These are phyloP conservation scores for Tragelaphus imberbis DNA, from an alignment of 2,113 vertebrate genomes.

Conservation along the genomic window DNA sequence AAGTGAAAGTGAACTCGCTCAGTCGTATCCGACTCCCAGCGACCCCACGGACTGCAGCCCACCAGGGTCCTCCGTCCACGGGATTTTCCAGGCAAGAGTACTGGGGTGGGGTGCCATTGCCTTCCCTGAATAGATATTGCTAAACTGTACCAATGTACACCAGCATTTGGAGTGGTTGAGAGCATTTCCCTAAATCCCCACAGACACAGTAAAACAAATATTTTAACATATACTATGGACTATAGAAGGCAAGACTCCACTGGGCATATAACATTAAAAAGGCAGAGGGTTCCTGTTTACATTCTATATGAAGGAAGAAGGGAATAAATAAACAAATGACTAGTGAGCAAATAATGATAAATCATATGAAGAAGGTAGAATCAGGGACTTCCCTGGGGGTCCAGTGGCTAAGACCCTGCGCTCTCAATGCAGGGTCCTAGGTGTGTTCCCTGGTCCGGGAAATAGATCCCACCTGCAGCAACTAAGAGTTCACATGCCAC, in stretches of 20 bases:
- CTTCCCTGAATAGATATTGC: too few relatives aligned
- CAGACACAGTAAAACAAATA: not conserved
- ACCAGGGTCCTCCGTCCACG: too few relatives aligned
- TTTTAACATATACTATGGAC: not conserved
- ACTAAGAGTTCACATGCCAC: not conserved
- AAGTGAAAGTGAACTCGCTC: too few relatives aligned
- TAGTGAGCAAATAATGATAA: not conserved
- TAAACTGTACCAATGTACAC: not conserved
- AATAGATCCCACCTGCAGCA: not conserved
- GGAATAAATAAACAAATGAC: not conserved
- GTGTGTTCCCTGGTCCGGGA: not conserved
- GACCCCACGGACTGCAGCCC: too few relatives aligned
- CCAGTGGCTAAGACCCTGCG: accelerated
- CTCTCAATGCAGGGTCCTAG: not conserved
- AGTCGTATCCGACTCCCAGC: too few relatives aligned
- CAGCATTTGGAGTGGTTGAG: not conserved
- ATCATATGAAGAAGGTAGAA: not conserved
- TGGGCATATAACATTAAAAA: not conserved
- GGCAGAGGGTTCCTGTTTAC: not conserved
- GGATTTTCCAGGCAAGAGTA: too few relatives aligned
- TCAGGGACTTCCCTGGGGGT: not conserved
- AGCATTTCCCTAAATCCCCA: not conserved
- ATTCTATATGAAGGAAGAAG: not conserved
- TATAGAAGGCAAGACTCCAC: not conserved
- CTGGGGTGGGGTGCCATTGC: too few relatives aligned